phyloP scores from a whole-genome alignment of 2,113 vertebrate genomes.

The Pongo pygmaeus region DNA sequence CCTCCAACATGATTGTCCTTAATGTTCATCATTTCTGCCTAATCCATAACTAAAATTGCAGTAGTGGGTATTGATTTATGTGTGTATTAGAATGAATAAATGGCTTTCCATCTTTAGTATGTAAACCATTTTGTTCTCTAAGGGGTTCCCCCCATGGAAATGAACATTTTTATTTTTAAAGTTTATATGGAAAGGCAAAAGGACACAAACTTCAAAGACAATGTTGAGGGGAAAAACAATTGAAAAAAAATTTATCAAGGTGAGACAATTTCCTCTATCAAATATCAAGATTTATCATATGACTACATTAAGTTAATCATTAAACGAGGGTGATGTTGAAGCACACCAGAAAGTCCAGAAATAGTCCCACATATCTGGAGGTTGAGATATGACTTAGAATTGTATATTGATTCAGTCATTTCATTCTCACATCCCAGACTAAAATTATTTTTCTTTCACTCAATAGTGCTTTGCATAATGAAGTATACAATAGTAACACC shows the following conservation, averaged over 20 bases:
- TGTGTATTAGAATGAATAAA: background rate
- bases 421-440: background rate
- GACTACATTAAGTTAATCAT: background rate
- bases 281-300: background rate
- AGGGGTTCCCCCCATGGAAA: background rate
- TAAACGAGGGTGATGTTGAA: background rate
- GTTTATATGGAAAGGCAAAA: background rate
- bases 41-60: background rate
- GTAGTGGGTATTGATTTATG: background rate
- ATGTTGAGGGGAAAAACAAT: background rate
- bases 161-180: background rate
- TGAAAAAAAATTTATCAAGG: background rate
- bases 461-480: background rate
- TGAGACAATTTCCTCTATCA: background rate
- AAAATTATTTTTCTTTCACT: conserved; percentile 29
- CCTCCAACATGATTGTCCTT: background rate
- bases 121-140: background rate
- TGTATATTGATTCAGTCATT: background rate
- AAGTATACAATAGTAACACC: background rate
- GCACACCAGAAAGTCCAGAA: background rate
- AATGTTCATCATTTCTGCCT: background rate
- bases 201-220: background rate
- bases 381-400: background rate
- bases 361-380: background rate
- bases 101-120: background rate